Conservation (phyloP, 2,888 invertebrate species). For the Andrena minutula region DNA sequence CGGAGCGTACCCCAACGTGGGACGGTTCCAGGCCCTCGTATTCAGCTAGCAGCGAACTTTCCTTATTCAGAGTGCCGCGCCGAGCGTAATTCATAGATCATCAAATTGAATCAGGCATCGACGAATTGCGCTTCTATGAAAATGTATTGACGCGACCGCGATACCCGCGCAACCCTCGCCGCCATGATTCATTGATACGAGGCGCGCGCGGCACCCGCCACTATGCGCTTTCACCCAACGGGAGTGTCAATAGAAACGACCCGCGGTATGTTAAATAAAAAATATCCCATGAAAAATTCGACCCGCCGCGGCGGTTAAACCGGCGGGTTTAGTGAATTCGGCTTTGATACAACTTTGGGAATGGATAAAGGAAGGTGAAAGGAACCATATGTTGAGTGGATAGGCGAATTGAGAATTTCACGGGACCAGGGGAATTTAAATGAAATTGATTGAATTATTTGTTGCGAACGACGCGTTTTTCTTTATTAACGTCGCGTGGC, state of each 20-base stretch:
- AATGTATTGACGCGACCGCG: slow-evolving; percentile 20
- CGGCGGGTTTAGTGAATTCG: neutral
- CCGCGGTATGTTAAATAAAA: neutral
- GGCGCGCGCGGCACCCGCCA: too few species aligned
- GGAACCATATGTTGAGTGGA: neutral
- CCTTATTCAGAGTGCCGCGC: slow-evolving; percentile 37
- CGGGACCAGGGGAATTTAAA: neutral
- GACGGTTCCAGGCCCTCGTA: neutral
- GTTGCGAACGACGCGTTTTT: too few species aligned
- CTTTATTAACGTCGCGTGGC: too few species aligned
- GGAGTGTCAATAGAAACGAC: slow-evolving; percentile 2
- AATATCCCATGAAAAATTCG: neutral
- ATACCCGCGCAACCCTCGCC: neutral
- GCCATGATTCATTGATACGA: slow-evolving; percentile 14
- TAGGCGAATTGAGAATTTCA: neutral
- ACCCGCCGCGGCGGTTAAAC: neutral
- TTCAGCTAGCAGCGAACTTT: slow-evolving; percentile 31
- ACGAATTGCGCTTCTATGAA: slow-evolving; percentile 22
- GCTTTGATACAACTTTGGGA: neutral
- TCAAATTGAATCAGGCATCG: slow-evolving; percentile 52
- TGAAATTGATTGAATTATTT: slow-evolving; percentile 2
- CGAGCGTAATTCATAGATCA: slow-evolving; percentile 38
- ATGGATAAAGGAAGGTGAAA: neutral
- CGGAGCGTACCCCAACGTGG: slow-evolving; percentile 1
- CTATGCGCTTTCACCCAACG: neutral